Percentiles rank a stretch among this genome's conserved stretches.
Evolutionary conservation across 2,888 invertebrate species (phyloP).

Genomic region (Cylloceria caligata): DNA sequence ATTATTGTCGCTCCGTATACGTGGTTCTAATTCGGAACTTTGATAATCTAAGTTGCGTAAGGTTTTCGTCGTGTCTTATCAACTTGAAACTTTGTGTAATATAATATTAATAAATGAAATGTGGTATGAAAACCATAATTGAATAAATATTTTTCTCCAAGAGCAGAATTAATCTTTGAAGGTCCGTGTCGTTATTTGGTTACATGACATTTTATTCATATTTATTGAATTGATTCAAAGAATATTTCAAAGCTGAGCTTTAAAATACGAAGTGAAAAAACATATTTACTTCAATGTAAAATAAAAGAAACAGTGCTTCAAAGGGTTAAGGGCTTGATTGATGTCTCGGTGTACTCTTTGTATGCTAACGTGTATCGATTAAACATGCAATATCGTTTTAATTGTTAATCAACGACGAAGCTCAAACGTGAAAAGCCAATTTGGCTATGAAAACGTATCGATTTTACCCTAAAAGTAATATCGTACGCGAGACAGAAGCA

Average conservation of each 20-base stretch:
- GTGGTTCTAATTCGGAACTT: slow-evolving; percentile 57
- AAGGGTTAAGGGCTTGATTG: background rate
- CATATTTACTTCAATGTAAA: background rate
- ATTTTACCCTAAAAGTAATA: background rate
- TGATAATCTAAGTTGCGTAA: slow-evolving; percentile 63
- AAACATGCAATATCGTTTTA: slow-evolving; percentile 12
- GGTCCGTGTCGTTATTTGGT: no score
- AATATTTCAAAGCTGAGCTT: no score
- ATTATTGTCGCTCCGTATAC: slow-evolving; percentile 58
- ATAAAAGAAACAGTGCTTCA: background rate
- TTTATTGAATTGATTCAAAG: no score
- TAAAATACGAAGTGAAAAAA: no score
- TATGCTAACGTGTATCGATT: slow-evolving; percentile 7
- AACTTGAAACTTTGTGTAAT: slow-evolving; percentile 34
- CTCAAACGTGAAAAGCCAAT: background rate
- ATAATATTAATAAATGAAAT: no score
- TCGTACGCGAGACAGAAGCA: slow-evolving; percentile 23
- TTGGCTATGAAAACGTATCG: slow-evolving; percentile 12
- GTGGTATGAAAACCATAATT: no score
- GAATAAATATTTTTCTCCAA: no score
- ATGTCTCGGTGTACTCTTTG: background rate
- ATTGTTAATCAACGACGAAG: slow-evolving; percentile 11
- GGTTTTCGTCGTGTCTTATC: slow-evolving; percentile 44
- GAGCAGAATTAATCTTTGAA: no score
- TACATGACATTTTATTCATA: no score